A percentile compares a stretch with the other conserved stretches of the same genome.
These are phyloP conservation scores for Xylota segnis DNA, from an alignment of 2,888 invertebrate genomes.

Conservation along the genomic window DNA sequence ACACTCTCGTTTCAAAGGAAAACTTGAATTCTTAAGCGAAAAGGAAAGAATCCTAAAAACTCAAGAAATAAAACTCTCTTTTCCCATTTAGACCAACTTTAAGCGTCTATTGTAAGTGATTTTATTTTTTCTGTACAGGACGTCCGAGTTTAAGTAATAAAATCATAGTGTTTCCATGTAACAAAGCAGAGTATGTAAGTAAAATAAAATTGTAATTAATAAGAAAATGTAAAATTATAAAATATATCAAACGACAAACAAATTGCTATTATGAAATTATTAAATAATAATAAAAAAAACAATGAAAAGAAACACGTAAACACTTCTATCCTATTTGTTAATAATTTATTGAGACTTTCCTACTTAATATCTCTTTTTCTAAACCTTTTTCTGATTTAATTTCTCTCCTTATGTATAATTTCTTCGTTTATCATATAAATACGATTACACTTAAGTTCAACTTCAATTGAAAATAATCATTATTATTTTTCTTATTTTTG, in stretches of 20 bases:
- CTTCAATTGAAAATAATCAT: slow-evolving; percentile 11
- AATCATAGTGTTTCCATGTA: slow-evolving; percentile 46
- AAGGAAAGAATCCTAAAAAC: background rate
- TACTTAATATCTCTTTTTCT: slow-evolving; percentile 12
- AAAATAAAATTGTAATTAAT: slow-evolving; percentile 34
- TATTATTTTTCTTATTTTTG: slow-evolving; percentile 35
- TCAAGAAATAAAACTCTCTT: slow-evolving; percentile 1
- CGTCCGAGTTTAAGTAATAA: slow-evolving; percentile 44
- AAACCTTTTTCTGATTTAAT: background rate
- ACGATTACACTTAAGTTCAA: slow-evolving; percentile 12
- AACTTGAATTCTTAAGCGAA: background rate
- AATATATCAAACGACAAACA: slow-evolving; percentile 22
- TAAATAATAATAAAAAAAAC: slow-evolving; percentile 14
- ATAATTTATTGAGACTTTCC: slow-evolving; percentile 50
- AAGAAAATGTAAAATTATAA: slow-evolving; percentile 45
- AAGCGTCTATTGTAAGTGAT: background rate
- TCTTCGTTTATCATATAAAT: slow-evolving; percentile 3
- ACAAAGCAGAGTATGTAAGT: slow-evolving; percentile 29
- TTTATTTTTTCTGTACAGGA: slow-evolving; percentile 39
- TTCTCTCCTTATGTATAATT: background rate
- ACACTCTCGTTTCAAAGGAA: too few relatives aligned
- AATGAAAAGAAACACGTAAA: slow-evolving; percentile 5
- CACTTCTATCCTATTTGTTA: slow-evolving; percentile 17
- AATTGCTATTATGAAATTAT: slow-evolving; percentile 27
- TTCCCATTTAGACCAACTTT: background rate